Base-by-base conservation (phyloP, 1,140 invertebrate species). In the Solen grandis region DNA sequence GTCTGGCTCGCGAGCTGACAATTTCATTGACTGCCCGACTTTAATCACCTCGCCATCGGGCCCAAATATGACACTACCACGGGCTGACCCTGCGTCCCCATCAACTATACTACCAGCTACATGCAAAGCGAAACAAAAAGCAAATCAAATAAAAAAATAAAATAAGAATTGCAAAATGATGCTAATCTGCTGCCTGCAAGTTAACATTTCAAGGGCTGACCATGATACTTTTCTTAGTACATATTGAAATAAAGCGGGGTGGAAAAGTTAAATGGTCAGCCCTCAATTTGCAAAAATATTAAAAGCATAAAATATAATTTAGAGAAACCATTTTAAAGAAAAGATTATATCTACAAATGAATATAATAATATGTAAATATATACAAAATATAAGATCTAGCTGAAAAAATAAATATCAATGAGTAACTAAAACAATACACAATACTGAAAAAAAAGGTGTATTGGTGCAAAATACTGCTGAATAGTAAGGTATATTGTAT, bases 11-110 rank as follows among this genome's bases (percentile, higher is more conserved):
- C 79, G 65, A 10, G 75, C 75, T 16, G 75, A 78, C 36, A 78
- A 25, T 57, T 78, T 78, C 13, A 90, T 86, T 19, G 85, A 77
- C 27, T 88, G 88, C 10, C 89, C 89, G n/a, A 89, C 86, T 82
- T 82, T 88, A 54, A 91, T 88, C 22, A 88, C 81, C 36, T 89
- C 86, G 31, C 89, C 90, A 73, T 88, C 90, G 57, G 90, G 90
- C 29, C 86, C 89, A 76, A 84, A 86, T 25, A 91, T 85, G 25
- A 88, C 81, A 69, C 89, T 90, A 52, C 90, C 90, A 60, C 87
- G 89, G 16, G 81, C 38, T 0, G 89, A 88, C 19, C 79, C 79
- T 41, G 79, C 84, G 25, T 85, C 84, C 1, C 75, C 81, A 59
- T 77, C 83, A 33, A 62, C 38, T 22, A 73, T 19, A 81, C 88